phyloP scores from a whole-genome alignment of 2,888 invertebrate species.

The Erebia ligea region DNA sequence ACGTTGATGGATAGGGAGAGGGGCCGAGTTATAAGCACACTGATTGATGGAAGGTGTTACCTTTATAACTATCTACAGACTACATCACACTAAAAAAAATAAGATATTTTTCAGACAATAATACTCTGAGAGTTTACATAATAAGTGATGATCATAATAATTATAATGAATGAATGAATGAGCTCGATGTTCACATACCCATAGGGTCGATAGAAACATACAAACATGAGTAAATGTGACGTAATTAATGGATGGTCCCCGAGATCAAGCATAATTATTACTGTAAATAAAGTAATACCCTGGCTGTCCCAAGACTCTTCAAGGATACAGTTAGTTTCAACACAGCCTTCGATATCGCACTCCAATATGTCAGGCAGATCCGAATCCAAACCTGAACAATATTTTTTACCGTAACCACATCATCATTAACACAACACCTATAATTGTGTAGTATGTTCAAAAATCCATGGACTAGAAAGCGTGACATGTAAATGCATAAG shows the following conservation, averaged over 20 bases:
- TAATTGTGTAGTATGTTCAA: constrained; percentile 30
- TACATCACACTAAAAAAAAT: neutral
- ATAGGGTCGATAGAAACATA: neutral
- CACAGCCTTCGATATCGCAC: constrained; percentile 76
- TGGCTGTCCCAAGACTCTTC: constrained; percentile 81
- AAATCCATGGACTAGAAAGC: constrained; percentile 39
- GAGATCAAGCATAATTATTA: constrained; percentile 47
- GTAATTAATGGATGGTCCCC: constrained; percentile 18
- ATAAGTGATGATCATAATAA: no score
- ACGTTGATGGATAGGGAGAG: constrained; percentile 3
- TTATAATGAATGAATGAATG: no score
- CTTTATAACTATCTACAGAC: neutral
- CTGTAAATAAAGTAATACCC: constrained; percentile 65
- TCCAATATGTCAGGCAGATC: constrained; percentile 76
- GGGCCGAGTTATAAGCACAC: neutral
- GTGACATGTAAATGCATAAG: constrained; percentile 23
- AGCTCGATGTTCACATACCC: no score
- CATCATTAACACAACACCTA: constrained; percentile 30
- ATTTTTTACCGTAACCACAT: constrained; percentile 52
- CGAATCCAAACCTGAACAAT: constrained; percentile 78
- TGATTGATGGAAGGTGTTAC: neutral
- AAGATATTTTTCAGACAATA: no score
- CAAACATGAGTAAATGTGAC: neutral
- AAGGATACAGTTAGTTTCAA: constrained; percentile 80
- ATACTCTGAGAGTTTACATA: no score